These are phyloP conservation scores for Cheilosia grossa DNA, from an alignment of 2,888 invertebrate species.

Conservation along the genomic window DNA sequence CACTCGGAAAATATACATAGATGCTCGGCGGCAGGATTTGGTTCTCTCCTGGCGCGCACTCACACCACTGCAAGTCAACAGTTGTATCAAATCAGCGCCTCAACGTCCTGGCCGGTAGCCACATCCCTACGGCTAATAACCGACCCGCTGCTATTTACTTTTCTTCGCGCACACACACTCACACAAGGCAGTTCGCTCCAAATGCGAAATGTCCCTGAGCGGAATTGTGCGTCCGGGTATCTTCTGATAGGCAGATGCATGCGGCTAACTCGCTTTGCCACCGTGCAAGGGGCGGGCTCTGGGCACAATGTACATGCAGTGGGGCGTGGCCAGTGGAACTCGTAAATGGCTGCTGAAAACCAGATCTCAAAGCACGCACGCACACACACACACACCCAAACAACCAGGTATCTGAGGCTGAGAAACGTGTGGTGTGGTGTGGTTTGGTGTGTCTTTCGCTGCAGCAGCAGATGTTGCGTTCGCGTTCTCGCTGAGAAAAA, in stretches of 20 bases:
- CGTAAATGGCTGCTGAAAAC: conserved; percentile 81
- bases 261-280: conserved; percentile 34
- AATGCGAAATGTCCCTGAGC: conserved; percentile 57
- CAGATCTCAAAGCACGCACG: conserved; percentile 59
- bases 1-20: neutral
- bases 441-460: neutral
- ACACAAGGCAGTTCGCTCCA: conserved; percentile 14
- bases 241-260: conserved; percentile 74
- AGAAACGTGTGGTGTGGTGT: too few relatives aligned
- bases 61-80: conserved; percentile 22
- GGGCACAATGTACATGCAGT: conserved; percentile 58
- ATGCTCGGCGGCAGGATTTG: conserved; percentile 11
- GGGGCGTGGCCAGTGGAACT: conserved; percentile 82
- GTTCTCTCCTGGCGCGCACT: neutral
- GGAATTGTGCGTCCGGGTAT: conserved; percentile 61
- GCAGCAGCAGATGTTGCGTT: conserved; percentile 66
- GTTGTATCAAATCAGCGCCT: conserved; percentile 78
- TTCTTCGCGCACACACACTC: conserved; percentile 32
- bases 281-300: conserved; percentile 62
- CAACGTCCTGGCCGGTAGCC: conserved; percentile 81
- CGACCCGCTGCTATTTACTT: conserved; percentile 64
- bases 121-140: conserved; percentile 78
- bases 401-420: neutral
- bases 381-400: neutral
- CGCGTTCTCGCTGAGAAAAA: conserved; percentile 41